A percentile compares a stretch with the other conserved stretches of the same genome.
These are phyloP conservation scores for Melieria omissa DNA, from an alignment of 2,888 invertebrate species.

Conservation along the genomic window DNA sequence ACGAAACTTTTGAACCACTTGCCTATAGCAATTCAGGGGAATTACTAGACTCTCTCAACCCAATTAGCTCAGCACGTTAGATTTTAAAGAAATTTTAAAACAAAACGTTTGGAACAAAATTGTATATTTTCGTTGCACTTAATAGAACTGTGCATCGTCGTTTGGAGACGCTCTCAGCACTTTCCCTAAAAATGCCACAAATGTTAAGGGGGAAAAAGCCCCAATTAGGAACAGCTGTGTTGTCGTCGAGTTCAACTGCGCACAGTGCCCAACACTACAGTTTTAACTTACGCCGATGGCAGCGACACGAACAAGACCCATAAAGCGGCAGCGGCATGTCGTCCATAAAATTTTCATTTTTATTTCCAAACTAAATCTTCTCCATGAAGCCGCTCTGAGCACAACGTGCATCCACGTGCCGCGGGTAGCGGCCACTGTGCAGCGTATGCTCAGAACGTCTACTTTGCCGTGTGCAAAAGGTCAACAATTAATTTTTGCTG, in stretches of 20 bases:
- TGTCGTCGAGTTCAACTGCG: neutral
- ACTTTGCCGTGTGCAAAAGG: conserved; percentile 22
- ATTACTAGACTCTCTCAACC: no score
- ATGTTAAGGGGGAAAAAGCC: no score
- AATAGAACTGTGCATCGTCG: no score
- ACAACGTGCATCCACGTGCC: neutral
- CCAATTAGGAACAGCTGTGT: no score
- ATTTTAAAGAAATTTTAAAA: no score
- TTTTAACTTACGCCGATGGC: conserved; percentile 6
- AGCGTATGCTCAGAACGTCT: neutral
- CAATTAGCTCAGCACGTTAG: no score
- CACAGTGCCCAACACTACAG: neutral
- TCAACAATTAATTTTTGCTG: conserved; percentile 44
- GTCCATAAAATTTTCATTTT: conserved; percentile 58
- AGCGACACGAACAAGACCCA: neutral
- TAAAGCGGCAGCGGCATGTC: conserved; percentile 41
- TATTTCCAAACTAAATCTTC: conserved; percentile 40
- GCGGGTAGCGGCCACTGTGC: neutral
- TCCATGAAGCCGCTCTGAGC: neutral
- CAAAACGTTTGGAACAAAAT: no score
- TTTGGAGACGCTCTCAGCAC: no score
- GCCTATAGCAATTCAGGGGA: no score
- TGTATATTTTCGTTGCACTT: no score
- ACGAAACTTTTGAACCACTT: no score
- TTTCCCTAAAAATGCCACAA: no score